Evolutionary conservation across 92 coral and sea anemone genomes (phyloP).

Genomic region (Zoanthus sansibaricus): DNA sequence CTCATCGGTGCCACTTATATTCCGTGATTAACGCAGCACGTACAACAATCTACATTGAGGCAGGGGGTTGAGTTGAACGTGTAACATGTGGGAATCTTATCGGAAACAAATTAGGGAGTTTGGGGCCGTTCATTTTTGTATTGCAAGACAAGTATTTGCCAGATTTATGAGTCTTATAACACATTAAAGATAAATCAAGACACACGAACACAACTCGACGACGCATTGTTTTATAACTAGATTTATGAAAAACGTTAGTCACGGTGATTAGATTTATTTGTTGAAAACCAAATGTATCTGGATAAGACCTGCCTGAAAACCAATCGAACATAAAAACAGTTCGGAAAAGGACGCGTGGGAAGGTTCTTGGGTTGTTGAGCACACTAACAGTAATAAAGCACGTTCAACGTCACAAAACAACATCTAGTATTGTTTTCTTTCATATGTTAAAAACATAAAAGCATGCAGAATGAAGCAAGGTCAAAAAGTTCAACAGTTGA

Average conservation of each 20-base stretch:
- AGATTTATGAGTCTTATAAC: not conserved
- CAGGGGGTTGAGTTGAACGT: slow-evolving; percentile 8
- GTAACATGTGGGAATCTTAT: slow-evolving; percentile 37
- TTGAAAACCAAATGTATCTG: not conserved
- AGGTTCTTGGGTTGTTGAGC: not conserved
- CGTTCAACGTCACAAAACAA: not conserved
- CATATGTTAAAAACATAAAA: not conserved
- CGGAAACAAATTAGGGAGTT: slow-evolving; percentile 5
- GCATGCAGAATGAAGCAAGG: not conserved
- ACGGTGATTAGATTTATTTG: not conserved
- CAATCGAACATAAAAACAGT: not conserved
- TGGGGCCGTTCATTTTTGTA: not conserved
- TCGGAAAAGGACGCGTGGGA: slow-evolving; percentile 4
- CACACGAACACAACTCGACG: not conserved
- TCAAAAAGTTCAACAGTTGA: not conserved
- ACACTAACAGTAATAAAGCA: not conserved
- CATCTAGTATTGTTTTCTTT: not conserved
- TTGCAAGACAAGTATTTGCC: slow-evolving; percentile 8
- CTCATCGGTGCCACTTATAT: not conserved
- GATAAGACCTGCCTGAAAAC: not conserved
- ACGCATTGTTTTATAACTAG: not conserved
- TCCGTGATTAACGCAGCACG: slow-evolving; percentile 47
- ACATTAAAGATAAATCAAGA: not conserved
- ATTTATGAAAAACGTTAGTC: not conserved
- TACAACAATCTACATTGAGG: slow-evolving; percentile 20